These are phyloP conservation scores for Lethrus apterus DNA, from an alignment of 1,140 invertebrate species.

Conservation along the genomic window DNA sequence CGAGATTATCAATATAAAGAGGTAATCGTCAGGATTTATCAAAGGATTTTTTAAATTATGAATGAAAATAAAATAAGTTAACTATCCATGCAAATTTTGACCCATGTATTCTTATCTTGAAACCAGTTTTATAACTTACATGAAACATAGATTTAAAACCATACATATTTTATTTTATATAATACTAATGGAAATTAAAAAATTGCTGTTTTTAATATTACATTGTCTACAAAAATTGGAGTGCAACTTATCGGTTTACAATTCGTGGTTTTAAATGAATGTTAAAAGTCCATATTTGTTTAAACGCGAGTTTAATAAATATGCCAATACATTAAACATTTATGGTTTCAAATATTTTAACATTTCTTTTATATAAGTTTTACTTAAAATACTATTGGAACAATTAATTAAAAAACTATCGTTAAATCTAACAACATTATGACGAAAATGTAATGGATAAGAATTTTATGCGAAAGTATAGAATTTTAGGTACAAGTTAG, in stretches of 20 bases:
- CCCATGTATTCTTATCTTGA: too few relatives aligned
- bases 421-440: neutral
- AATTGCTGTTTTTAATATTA: too few relatives aligned
- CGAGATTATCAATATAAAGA: slow-evolving; percentile 8
- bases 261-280: too few relatives aligned
- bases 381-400: neutral
- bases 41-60: neutral
- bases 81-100: neutral
- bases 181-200: too few relatives aligned
- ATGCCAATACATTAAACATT: neutral
- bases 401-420: slow-evolving; percentile 1
- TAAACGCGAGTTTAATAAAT: too few relatives aligned
- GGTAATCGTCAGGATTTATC: slow-evolving; percentile 5
- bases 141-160: too few relatives aligned
- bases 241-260: too few relatives aligned
- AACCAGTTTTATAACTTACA: too few relatives aligned
- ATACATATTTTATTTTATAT: too few relatives aligned
- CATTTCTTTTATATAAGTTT: slow-evolving; percentile 7
- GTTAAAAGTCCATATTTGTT: too few relatives aligned
- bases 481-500: slow-evolving; percentile 1
- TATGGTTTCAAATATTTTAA: slow-evolving; percentile 7
- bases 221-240: too few relatives aligned
- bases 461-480: slow-evolving; percentile 10
- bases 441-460: slow-evolving; percentile 11
- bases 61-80: neutral